Conservation (phyloP, 2,888 invertebrate genomes). For the Margaritifera margaritifera region DNA sequence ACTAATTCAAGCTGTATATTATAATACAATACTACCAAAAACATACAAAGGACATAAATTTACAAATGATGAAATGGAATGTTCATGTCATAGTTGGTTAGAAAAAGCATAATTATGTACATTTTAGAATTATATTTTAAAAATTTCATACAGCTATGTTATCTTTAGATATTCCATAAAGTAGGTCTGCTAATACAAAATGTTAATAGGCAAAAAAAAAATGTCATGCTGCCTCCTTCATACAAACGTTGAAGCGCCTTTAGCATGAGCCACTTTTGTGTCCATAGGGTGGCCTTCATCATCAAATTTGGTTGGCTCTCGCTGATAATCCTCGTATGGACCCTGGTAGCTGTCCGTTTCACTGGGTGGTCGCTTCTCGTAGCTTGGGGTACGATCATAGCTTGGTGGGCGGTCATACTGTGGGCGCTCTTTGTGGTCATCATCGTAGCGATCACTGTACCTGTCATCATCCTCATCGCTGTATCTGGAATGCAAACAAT, state of each 20-base stretch:
- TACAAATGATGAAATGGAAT: too few species aligned
- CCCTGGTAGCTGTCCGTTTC: constrained; percentile 18
- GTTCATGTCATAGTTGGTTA: too few species aligned
- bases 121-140: too few species aligned
- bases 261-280: background rate
- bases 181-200: too few species aligned
- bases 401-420: constrained; percentile 9
- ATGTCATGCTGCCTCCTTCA: background rate
- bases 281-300: constrained; percentile 44
- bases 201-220: too few species aligned
- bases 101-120: too few species aligned
- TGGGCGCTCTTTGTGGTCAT: constrained; percentile 8
- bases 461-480: constrained; percentile 26
- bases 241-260: background rate
- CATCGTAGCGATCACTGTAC: constrained; percentile 21
- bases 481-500: constrained; percentile 2
- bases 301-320: constrained; percentile 57
- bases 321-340: constrained; percentile 22
- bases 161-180: too few species aligned
- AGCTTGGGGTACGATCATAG: constrained; percentile 17
- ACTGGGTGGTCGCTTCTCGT: constrained; percentile 14
- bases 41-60: too few species aligned
- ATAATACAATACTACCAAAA: too few species aligned
- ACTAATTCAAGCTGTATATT: too few species aligned
- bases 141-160: too few species aligned